Base-by-base conservation (phyloP, 2,888 invertebrate species). In the Prenolepis imparis region DNA sequence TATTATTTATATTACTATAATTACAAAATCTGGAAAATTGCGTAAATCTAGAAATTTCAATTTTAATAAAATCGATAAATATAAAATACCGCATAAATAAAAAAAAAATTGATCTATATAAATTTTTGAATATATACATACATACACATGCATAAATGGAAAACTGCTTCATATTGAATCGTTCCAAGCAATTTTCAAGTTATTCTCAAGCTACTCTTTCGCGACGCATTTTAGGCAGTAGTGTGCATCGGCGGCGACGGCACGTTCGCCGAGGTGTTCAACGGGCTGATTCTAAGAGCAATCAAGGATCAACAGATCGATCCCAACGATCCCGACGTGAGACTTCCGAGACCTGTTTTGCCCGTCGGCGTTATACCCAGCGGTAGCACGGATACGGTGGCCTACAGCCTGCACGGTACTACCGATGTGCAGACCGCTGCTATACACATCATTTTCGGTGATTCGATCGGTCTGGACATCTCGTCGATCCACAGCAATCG, bases 241-340 rank as follows among this genome's bases (percentile, higher is more conserved):
- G 96, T 97, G 24, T 97, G 97, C 94, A 97, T 98, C 11, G 98
- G 98, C 0, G 98, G 98, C 0, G 98, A 98, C 94, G 98, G 98
- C 0, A 97, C 98, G 63, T 97, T 98, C 90, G 96, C 97, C 9
- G 98, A 98, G 95, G 95, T 98, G 41, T 96, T 97, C 87, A 97
- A 97, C 93, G 98, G 98, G 0, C 94, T 98, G 67, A 95, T 97
- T 59, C 93, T 96, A 57, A 94, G 96, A 74, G 95, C 96, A 21
- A 96, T 96, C 64, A 94, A 94, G 82, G 96, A 96, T 36, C 93
- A 94, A 59, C 95, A 95, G 6, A 93, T 96, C 28, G 95, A 96
- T 92, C 95, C 95, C 83, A 96, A 96, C 91, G 95, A 96, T 91
- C 95, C 95, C 4, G 94, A 95, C 44, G 95, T 95, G 39, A 93